Conservation (phyloP, 2,113 vertebrate species). For the Pantherophis guttatus region DNA sequence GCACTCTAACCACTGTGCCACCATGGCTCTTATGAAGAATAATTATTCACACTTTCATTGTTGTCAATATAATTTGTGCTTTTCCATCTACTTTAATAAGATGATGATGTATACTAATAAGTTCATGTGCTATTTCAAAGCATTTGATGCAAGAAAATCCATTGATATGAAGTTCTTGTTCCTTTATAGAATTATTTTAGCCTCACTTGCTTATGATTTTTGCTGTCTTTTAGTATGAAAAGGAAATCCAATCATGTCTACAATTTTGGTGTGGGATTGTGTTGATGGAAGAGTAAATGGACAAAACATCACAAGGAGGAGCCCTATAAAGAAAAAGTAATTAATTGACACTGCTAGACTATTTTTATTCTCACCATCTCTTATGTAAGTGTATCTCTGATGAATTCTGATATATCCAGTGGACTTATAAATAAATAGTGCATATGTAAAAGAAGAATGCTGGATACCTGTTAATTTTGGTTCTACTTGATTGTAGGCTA, state of each 20-base stretch:
- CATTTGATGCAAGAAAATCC: neutral
- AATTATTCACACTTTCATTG: constrained; percentile 61
- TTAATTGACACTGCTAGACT: neutral
- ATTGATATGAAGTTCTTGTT: neutral
- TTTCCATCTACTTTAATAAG: constrained; percentile 61
- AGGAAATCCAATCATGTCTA: neutral
- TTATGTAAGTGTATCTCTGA: neutral
- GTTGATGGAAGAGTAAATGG: neutral
- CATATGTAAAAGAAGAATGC: too few relatives aligned
- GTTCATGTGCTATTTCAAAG: constrained; percentile 26
- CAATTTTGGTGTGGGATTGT: neutral
- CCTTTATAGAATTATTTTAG: neutral
- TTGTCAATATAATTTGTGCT: constrained; percentile 65
- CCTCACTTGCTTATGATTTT: neutral
- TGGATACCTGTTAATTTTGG: neutral
- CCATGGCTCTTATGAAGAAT: constrained; percentile 27
- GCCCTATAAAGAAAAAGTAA: neutral
- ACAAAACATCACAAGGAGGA: neutral
- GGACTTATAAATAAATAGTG: neutral
- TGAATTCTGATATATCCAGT: neutral
- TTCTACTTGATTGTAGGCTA: neutral
- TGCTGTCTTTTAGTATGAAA: neutral
- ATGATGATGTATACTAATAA: constrained; percentile 42
- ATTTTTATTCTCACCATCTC: neutral
- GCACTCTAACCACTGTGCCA: too few relatives aligned